Evolutionary conservation across 2,113 vertebrate species (phyloP), one percentile per base, ranked within the genome.

Genomic region (Hemicordylus capensis): DNA sequence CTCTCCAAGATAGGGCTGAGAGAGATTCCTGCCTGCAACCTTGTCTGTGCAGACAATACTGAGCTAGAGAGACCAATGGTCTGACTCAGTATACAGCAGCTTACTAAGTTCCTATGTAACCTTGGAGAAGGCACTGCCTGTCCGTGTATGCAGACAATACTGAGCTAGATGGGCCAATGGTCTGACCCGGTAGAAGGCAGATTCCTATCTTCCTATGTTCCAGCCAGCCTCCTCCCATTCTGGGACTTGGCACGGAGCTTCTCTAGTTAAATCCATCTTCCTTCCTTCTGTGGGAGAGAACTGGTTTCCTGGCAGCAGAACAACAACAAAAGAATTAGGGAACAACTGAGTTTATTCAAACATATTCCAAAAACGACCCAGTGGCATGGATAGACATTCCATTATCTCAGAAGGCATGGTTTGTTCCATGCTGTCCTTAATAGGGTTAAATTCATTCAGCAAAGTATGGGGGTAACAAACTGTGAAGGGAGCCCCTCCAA

Each of bases 281-380:
- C 22, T 12, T 61, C 44, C 4, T 42, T 26, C 28, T 39, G 28
- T 51, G 37, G 66, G 34, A 34, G 19, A 42, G 51, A 69, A 56
- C n/a, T 34, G 12, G 26, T 48, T 74, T 31, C 54, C 81, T 63
- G 90, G 84, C 81, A 73, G 81, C 51, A 87, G 89, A 91, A 90
- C 91, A 91, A 86, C n/a, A 85, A 86, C 81, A 88, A n/a, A 6
- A n/a, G 92, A 77, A 87, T 70, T 89, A 89, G 20, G 85, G 86
- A 91, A 88, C 89, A 88, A 92, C 85, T 86, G 84, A 90, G 83
- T 93, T 90, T 90, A 87, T 84, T 91, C 90, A 89, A 64, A 90
- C 87, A 85, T 85, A 90, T 82, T 78, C 76, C 59, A 59, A 85
- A 88, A 87, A 85, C 78, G 76, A 59, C 61, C 69, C 72, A 26